Evolutionary conservation across 2,113 vertebrate genomes (phyloP), one percentile per base, ranked within the genome.

Genomic region (Oncorhynchus nerka): DNA sequence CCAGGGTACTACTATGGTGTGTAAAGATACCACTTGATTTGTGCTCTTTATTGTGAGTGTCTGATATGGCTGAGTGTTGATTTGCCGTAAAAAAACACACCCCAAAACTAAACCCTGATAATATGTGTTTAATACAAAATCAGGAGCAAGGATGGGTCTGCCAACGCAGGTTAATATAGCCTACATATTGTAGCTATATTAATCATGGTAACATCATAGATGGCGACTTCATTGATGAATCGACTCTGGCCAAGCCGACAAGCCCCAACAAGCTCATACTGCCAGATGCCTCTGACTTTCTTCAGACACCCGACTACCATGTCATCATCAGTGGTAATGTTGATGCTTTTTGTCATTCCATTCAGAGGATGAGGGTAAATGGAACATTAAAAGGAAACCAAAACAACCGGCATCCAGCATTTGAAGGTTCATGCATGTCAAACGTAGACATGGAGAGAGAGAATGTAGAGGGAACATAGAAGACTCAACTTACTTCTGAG

Each of bases 401-500:
- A 90, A 85, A 79, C 78, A 84, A 74, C 79, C 81, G 83, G 90
- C 88, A 90, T 90, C 83, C 85, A 87, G 84, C 65, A 45, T 65
- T 68, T 73, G 70, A 80, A 49, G 12, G 16, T 86, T 92, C 91
- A 93, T 94, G 92, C 93, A 92, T 87, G 89, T 92, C 90, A 89
- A 90, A 90, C 83, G 90, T 87, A 88, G 87, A 90, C 90, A 92
- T 91, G 86, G 81, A 88, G 83, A 86, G 85, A 88, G 80, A 89
- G 84, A 79, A 88, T 86, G 90, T 80, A 73, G 88, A 91, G 86
- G 86, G 78, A 75, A 93, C 91, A 93, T 89, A 89, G 87, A 92
- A 93, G 91, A 91, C 87, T 89, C 85, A 84, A 95, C 95, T 97
- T 96, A 96, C 96, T 96, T 96, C 93, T 97, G 96, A 93, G 95